Base-by-base conservation (phyloP, 2,113 vertebrate species). In the Ursus arctos region DNA sequence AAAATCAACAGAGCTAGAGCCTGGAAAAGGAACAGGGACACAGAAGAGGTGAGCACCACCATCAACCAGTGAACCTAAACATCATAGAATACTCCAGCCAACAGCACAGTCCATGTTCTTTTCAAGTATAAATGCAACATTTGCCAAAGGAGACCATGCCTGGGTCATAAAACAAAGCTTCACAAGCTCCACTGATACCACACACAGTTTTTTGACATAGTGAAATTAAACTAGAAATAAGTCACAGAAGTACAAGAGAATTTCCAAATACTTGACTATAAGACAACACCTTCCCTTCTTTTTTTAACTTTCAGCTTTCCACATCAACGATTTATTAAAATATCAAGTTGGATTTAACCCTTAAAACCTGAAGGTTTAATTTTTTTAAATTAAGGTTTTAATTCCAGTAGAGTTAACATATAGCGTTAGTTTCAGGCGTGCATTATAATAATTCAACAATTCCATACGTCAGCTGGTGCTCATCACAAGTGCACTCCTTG, bases 231-330 rank as follows among this genome's bases (percentile, higher is more conserved):
- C 13, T 11, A 82, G 6, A 89, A 71, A 76, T 90, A 65, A 92
- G 51, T 53, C 69, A 87, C 1, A 88, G 61, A 81, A 71, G 88
- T 24, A 31, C 15, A 85, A 92, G 6, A 82, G 92, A 87, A 90
- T 47, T 57, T 88, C 83, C 28, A 86, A 80, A 24, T n/a, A 84
- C 21, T 21, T 94, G 13, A 33, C 49, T 80, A 31, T 8, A 57
- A 53, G 77, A 47, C 4, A 83, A 77, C 24, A 28, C 72, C 24
- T 43, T 74, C 19, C 18, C 40, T 4, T 21, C 22, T 72, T 40
- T 72, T 74, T 74, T 47, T 49, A 94, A 77, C 43, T 85, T 96
- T 94, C 4, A 76, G 65, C 53, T 93, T 95, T 94, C 33, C 4
- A 71, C 55, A 47, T 83, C 18, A 71, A 47, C 40, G 51, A 81